Evolutionary conservation across 2,888 invertebrate species (phyloP).

Genomic region (Neoscelio sp.): DNA sequence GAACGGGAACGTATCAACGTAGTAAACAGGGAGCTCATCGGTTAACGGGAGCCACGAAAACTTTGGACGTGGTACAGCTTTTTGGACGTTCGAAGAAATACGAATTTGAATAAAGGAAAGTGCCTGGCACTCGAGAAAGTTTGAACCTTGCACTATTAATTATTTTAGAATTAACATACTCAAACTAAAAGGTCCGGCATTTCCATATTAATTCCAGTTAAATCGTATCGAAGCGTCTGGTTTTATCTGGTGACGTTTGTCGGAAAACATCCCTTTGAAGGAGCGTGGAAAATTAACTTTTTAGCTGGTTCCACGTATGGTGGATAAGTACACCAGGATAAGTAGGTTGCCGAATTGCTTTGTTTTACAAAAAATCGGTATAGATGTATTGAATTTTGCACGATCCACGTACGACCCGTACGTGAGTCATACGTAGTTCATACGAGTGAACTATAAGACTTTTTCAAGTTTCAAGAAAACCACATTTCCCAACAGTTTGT

Average conservation of each 20-base stretch:
- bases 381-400: no score
- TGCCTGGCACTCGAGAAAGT: constrained; percentile 59
- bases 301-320: no score
- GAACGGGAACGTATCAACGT: constrained; percentile 46
- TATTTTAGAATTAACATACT: constrained; percentile 61
- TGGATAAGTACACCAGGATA: no score
- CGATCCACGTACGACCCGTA: no score
- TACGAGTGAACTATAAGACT: no score
- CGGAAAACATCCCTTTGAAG: no score
- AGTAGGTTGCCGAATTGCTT: no score
- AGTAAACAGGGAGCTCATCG: constrained; percentile 50
- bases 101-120: constrained; percentile 68
- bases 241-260: no score
- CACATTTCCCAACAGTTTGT: constrained; percentile 1
- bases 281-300: no score
- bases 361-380: no score
- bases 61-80: constrained; percentile 15
- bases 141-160: constrained; percentile 65
- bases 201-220: no score
- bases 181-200: constrained; percentile 17
- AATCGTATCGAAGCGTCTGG: constrained; percentile 9
- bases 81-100: constrained; percentile 51
- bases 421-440: no score
- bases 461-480: neutral
- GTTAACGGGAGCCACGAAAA: constrained; percentile 43